Evolutionary conservation across 1,140 invertebrate genomes (phyloP).

Genomic region (Drosophila parvula): DNA sequence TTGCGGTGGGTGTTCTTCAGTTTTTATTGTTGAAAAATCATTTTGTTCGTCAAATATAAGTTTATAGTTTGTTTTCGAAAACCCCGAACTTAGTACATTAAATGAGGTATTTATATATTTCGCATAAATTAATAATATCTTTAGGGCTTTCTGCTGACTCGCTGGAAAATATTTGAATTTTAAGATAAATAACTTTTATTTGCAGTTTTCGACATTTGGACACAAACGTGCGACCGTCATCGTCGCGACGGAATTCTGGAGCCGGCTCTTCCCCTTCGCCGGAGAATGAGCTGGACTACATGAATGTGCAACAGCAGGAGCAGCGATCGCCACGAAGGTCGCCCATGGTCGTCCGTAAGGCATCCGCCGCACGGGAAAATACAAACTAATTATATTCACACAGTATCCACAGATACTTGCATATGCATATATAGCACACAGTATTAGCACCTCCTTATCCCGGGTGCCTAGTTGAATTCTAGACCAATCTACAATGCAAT

Average conservation of each 20-base stretch:
- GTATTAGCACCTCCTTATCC: slow-evolving; percentile 41
- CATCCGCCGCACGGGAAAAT: slow-evolving; percentile 53
- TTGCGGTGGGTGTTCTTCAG: slow-evolving; percentile 87
- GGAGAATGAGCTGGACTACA: slow-evolving; percentile 84
- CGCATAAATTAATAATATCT: too few relatives aligned
- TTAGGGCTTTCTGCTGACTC: not conserved
- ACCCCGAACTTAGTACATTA: too few relatives aligned
- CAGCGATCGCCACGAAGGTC: slow-evolving; percentile 83
- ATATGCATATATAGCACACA: slow-evolving; percentile 30
- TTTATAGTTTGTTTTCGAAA: not conserved
- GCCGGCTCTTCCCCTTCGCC: slow-evolving; percentile 88
- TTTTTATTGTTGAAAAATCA: not conserved
- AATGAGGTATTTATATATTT: too few relatives aligned
- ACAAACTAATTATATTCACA: slow-evolving; percentile 50
- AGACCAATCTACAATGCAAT: slow-evolving; percentile 64
- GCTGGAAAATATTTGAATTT: not conserved
- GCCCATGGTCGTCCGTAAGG: slow-evolving; percentile 79
- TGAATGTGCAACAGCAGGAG: slow-evolving; percentile 55
- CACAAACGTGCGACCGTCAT: slow-evolving; percentile 88
- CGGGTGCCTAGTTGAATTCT: slow-evolving; percentile 63
- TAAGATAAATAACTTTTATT: not conserved
- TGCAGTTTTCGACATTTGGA: slow-evolving; percentile 91
- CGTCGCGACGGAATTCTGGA: slow-evolving; percentile 81
- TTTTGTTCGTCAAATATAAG: not conserved
- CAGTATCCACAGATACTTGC: not conserved